Evolutionary conservation across 2,888 invertebrate species (phyloP), one percentile per base, ranked within the genome.

Genomic region (Notocelia uddmanniana): DNA sequence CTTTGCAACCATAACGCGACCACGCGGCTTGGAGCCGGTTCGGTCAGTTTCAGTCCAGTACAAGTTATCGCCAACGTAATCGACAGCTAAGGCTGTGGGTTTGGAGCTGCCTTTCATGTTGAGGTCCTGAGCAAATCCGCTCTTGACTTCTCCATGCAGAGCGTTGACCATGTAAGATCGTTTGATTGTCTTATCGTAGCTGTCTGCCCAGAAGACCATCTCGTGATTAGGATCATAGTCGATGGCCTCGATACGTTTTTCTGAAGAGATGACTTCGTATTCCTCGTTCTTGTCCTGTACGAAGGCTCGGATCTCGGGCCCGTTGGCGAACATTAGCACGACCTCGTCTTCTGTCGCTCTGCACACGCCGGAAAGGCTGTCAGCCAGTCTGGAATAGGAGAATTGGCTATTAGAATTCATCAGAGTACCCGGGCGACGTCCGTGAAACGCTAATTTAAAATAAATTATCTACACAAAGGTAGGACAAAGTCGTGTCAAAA

Each of bases 141-240:
- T 96, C 90, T 97, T 96, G 1, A 96, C 97, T 83, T 96, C 94
- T 3, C 97, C 97, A 74, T 96, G 94, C 31, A 95, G 90, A 0
- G 97, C 97, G 78, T 97, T 96, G 1, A 98, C 95, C 96, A 99
- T 97, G 86, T 97, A 98, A 0, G 98, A 98, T 0, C 99, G 95
- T 85, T 98, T 98, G 77, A 99, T 98, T 1, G 97, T 97, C 85
- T 97, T 97, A 74, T 98, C 97, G 81, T 97, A 97, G 76, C 97
- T 97, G 86, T 99, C 99, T 0, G 98, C 98, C 99, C 99, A 99
- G 94, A 98, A 99, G 69, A 99, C 94, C 85, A 98, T 97, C 84
- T 98, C 97, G 23, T 94, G 92, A 73, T 94, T 95, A 0, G 97
- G 97, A 88, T 99, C 97, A 81, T 97, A 98, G 88, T 99, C 99